Evolutionary conservation across 1,140 invertebrate species (phyloP).

Genomic region (Cryptotermes secundus): DNA sequence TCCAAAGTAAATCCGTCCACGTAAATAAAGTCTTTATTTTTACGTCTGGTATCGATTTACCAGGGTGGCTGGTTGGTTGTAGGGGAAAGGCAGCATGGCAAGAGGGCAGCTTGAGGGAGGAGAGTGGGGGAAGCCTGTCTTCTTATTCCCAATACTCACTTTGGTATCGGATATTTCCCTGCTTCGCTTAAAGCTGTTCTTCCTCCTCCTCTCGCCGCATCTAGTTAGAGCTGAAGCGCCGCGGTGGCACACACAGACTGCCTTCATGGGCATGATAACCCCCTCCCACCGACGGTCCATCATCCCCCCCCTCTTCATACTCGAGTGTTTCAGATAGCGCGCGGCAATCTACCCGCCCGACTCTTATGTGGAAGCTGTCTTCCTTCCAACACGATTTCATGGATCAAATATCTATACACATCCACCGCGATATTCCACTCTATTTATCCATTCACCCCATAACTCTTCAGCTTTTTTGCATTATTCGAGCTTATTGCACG

Average conservation of each 20-base stretch:
- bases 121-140: neutral
- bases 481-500: neutral
- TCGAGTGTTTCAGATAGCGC: neutral
- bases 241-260: neutral
- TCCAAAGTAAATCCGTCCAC: neutral
- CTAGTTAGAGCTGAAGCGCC: neutral
- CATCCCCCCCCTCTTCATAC: neutral
- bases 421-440: neutral
- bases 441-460: neutral
- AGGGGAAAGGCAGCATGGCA: neutral
- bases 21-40: constrained; percentile 20
- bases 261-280: neutral
- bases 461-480: neutral
- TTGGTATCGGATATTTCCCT: constrained; percentile 14
- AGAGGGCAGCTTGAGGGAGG: neutral
- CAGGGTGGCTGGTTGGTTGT: neutral
- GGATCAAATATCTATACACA: neutral
- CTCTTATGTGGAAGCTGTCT: neutral
- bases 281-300: neutral
- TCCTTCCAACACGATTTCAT: neutral
- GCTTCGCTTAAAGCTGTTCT: neutral
- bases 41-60: constrained; percentile 11
- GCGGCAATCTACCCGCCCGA: neutral
- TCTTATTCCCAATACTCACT: constrained; percentile 17
- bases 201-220: constrained; percentile 2